Percentiles rank a stretch among this genome's conserved stretches.
These are phyloP conservation scores for Dysmachus trigonus DNA, from an alignment of 2,888 invertebrate species.

Conservation along the genomic window DNA sequence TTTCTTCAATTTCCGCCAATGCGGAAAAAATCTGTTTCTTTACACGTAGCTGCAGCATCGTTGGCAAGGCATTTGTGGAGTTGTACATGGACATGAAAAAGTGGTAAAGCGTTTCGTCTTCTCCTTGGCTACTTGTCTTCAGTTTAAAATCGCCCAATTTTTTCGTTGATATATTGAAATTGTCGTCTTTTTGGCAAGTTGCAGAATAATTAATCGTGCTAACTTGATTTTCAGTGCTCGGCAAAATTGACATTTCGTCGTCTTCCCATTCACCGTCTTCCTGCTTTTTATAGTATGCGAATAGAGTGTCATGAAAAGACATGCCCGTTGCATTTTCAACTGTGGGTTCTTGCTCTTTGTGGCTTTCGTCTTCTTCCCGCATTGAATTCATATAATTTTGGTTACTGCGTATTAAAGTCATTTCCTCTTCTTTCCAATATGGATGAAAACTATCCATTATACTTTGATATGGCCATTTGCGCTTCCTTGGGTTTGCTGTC, in stretches of 20 bases:
- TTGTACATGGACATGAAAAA: not conserved
- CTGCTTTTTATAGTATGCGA: not conserved
- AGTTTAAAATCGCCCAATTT: not conserved
- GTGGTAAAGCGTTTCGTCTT: not conserved
- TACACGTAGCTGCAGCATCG: not conserved
- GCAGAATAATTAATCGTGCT: not conserved
- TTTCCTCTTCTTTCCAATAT: not conserved
- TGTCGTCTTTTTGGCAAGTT: not conserved
- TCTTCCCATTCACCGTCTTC: not conserved
- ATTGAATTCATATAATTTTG: not conserved
- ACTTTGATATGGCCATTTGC: not conserved
- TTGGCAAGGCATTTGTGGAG: not conserved
- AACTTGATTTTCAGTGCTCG: not conserved
- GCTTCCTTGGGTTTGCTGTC: not conserved
- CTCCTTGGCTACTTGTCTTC: not conserved
- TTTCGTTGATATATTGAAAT: not conserved
- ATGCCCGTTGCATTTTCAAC: not conserved
- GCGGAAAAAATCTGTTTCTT: not conserved
- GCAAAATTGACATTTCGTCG: not conserved
- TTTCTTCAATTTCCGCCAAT: not conserved
- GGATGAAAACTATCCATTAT: not conserved
- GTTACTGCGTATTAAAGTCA: not conserved
- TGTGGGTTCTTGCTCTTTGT: not conserved
- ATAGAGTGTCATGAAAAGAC: not conserved
- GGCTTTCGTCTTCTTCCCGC: not conserved